Percentiles rank a stretch among this genome's conserved stretches.
Evolutionary conservation across 2,888 invertebrate genomes (phyloP).

Genomic region (Euzophera pinguis): DNA sequence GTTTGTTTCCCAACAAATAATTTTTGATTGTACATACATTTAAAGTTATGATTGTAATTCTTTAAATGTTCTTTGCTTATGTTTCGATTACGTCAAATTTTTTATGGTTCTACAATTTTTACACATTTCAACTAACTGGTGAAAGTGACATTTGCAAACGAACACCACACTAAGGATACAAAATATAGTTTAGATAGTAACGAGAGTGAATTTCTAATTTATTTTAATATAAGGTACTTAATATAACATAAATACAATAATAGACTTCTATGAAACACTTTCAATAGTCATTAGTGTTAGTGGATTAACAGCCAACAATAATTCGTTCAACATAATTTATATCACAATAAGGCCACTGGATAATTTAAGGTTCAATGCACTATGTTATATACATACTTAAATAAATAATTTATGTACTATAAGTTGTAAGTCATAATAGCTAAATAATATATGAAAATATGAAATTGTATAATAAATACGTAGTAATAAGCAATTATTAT

Average conservation of each 20-base stretch:
- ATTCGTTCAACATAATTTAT: constrained; percentile 28
- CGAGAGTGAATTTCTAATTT: constrained; percentile 61
- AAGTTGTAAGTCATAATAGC: constrained; percentile 60
- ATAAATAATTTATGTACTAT: constrained; percentile 35
- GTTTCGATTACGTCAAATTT: background rate
- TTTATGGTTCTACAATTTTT: constrained; percentile 34
- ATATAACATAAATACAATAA: constrained; percentile 61
- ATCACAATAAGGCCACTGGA: constrained; percentile 44
- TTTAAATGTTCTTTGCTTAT: background rate
- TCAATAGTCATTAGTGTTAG: constrained; percentile 50
- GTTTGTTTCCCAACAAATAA: no score
- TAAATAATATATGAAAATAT: constrained; percentile 67
- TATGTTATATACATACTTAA: constrained; percentile 51
- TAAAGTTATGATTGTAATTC: background rate
- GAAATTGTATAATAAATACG: constrained; percentile 60
- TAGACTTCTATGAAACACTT: constrained; percentile 53
- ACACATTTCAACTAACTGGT: constrained; percentile 41
- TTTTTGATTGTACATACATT: no score
- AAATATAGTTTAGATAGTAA: constrained; percentile 62
- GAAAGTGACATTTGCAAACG: constrained; percentile 72
- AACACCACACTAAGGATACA: constrained; percentile 75
- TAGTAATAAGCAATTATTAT: constrained; percentile 49
- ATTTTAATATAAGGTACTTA: constrained; percentile 57
- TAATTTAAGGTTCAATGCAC: constrained; percentile 56
- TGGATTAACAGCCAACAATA: constrained; percentile 27